These are phyloP conservation scores for Todiramphus saurophagus DNA, from an alignment of 2,113 vertebrate species.

Conservation along the genomic window DNA sequence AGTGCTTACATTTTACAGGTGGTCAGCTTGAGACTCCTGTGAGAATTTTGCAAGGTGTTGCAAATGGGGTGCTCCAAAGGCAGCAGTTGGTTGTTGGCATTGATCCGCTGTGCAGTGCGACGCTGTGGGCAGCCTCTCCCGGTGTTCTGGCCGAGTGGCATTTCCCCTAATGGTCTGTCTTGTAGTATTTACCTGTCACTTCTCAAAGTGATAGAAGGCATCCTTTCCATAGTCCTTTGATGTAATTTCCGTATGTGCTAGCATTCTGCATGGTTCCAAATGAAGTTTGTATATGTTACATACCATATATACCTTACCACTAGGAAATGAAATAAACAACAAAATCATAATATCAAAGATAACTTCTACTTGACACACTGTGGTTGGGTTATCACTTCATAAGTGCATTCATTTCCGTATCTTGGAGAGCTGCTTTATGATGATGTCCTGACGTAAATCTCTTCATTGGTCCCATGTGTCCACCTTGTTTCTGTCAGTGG, in stretches of 20 bases:
- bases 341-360: not conserved
- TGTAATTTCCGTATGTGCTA: not conserved
- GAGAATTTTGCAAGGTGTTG: not conserved
- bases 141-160: not conserved
- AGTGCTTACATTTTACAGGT: not conserved
- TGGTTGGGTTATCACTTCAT: not conserved
- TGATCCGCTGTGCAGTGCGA: not conserved
- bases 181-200: not conserved
- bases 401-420: not conserved
- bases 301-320: not conserved
- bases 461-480: not conserved
- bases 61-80: not conserved
- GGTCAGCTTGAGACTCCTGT: not conserved
- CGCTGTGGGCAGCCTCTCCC: not conserved
- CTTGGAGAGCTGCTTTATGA: not conserved
- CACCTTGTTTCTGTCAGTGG: not conserved
- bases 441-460: not conserved
- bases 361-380: not conserved
- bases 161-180: not conserved
- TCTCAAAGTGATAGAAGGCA: not conserved
- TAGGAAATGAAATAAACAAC: not conserved
- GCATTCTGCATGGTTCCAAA: not conserved
- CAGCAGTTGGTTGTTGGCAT: not conserved
- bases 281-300: not conserved
- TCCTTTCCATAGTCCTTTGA: not conserved